A percentile compares a stretch with the other conserved stretches of the same genome.
Conservation (phyloP, 1,140 invertebrate species). For the Drosophila arawakana region DNA sequence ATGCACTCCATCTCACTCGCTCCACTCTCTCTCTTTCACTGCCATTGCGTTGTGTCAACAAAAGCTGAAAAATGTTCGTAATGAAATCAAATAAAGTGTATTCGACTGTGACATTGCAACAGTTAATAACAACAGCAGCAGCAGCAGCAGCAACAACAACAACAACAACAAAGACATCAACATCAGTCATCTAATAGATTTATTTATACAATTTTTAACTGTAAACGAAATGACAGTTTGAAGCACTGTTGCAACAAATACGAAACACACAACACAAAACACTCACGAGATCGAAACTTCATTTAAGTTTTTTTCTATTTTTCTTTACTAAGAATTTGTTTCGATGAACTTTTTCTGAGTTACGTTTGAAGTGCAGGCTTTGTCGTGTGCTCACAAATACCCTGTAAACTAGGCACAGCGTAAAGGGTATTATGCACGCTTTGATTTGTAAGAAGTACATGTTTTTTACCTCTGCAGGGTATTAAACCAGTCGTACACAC, state of each 20-base stretch:
- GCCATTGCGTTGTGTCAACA: constrained; percentile 41
- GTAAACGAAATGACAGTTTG: constrained; percentile 47
- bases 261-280: neutral
- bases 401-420: neutral
- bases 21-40: constrained; percentile 7
- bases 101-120: constrained; percentile 52
- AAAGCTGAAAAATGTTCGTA: constrained; percentile 58
- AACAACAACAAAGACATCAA: constrained; percentile 2
- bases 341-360: constrained; percentile 37
- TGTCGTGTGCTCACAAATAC: constrained; percentile 1
- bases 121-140: constrained; percentile 21
- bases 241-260: constrained; percentile 19
- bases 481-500: neutral
- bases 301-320: constrained; percentile 59
- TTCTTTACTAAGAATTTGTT: constrained; percentile 18
- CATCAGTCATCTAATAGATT: constrained; percentile 67
- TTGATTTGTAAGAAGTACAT: neutral
- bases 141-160: constrained; percentile 16
- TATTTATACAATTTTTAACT: constrained; percentile 62
- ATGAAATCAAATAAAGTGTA: constrained; percentile 65
- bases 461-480: constrained; percentile 10
- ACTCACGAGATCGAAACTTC: constrained; percentile 67
- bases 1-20: constrained; percentile 7
- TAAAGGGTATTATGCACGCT: neutral
- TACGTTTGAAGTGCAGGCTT: constrained; percentile 57